Evolutionary conservation across 1,140 invertebrate genomes (phyloP).

Genomic region (Acromyrmex echinatior): DNA sequence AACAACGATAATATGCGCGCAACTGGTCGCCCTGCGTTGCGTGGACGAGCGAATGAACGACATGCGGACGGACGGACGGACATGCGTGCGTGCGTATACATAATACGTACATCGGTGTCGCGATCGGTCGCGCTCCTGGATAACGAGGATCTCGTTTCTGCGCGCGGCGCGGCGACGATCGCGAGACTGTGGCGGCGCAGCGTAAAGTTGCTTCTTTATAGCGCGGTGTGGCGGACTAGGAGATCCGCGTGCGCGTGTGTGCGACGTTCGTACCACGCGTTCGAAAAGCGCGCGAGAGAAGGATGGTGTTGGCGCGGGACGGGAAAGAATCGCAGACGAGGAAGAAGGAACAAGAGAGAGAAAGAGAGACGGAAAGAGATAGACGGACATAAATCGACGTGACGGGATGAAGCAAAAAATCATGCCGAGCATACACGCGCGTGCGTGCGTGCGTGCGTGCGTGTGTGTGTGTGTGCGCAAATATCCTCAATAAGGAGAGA

Average conservation of each 20-base stretch:
- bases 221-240: conserved; percentile 13
- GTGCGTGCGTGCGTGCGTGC: neutral
- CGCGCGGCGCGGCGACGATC: conserved; percentile 69
- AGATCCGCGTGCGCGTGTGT: conserved; percentile 41
- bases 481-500: conserved; percentile 8
- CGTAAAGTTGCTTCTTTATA: conserved; percentile 62
- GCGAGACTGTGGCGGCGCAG: conserved; percentile 68
- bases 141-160: conserved; percentile 47
- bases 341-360: neutral
- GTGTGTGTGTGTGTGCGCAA: neutral
- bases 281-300: conserved; percentile 75
- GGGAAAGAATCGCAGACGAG: neutral
- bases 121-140: conserved; percentile 39
- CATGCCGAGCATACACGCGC: neutral
- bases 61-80: neutral
- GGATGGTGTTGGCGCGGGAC: conserved; percentile 40
- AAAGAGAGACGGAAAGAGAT: too few species aligned
- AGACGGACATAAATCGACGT: conserved; percentile 1
- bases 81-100: conserved; percentile 7
- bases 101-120: neutral
- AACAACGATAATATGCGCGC: neutral
- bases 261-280: conserved; percentile 59
- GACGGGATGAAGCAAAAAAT: neutral
- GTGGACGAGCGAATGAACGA: neutral
- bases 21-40: neutral